Percentiles rank a stretch among this genome's conserved stretches.
Evolutionary conservation across 2,797 vertebrate genomes (phyloP).

Genomic region (Tamandua tetradactyla): DNA sequence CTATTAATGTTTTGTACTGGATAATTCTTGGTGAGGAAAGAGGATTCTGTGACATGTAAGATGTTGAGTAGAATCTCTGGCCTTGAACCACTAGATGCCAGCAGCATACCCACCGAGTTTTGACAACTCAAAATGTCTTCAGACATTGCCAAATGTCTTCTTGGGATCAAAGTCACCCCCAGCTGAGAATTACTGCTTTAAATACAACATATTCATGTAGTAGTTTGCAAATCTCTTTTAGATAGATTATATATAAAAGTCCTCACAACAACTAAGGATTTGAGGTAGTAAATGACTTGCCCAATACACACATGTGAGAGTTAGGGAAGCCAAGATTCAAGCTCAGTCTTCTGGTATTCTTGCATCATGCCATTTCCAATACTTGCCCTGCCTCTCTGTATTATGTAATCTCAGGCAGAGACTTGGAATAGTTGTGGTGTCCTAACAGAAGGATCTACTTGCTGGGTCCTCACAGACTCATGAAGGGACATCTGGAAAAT

Average conservation of each 20-base stretch:
- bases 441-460: neutral
- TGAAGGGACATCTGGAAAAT: neutral
- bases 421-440: neutral
- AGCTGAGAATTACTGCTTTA: neutral
- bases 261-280: neutral
- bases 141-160: neutral
- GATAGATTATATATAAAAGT: neutral
- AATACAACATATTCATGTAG: neutral
- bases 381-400: too few species aligned
- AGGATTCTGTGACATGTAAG: too few species aligned
- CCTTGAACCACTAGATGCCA: neutral
- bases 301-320: neutral
- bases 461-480: neutral
- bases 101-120: neutral
- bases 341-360: neutral
- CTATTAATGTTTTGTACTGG: neutral
- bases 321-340: neutral
- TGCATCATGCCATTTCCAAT: neutral
- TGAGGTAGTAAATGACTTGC: neutral
- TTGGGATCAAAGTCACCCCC: neutral
- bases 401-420: neutral
- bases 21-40: neutral
- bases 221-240: neutral
- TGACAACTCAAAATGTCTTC: neutral
- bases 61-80: neutral